Evolutionary conservation across 2,888 invertebrate species (phyloP).

Genomic region (Mesorhabditis sp.): DNA sequence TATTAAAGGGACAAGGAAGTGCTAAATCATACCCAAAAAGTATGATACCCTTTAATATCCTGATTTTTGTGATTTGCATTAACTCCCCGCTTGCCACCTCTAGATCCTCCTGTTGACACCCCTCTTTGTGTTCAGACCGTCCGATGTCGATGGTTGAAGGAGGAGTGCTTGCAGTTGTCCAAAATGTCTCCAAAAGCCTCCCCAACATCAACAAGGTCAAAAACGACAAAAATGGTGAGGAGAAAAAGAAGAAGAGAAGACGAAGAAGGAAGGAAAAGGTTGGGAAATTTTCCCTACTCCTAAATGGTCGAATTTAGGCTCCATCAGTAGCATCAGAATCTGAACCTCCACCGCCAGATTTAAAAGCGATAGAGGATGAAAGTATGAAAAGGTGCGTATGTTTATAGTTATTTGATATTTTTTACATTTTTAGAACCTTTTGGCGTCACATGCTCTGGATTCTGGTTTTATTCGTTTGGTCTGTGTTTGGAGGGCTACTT

Average conservation of each 20-base stretch:
- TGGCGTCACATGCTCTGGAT: slow-evolving; percentile 41
- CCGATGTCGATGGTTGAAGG: slow-evolving; percentile 1
- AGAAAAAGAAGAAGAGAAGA: slow-evolving; percentile 8
- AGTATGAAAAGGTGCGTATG: slow-evolving; percentile 25
- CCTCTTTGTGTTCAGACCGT: slow-evolving; percentile 2
- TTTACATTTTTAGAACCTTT: slow-evolving; percentile 22
- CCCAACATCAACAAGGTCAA: slow-evolving; percentile 31
- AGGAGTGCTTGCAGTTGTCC: slow-evolving; percentile 2
- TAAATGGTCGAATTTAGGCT: slow-evolving; percentile 8
- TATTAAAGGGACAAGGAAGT: too few species aligned
- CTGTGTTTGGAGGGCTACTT: slow-evolving; percentile 37
- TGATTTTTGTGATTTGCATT: neutral
- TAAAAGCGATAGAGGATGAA: slow-evolving; percentile 31
- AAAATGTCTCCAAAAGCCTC: slow-evolving; percentile 32
- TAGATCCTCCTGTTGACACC: neutral
- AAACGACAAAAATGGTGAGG: neutral
- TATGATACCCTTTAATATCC: too few species aligned
- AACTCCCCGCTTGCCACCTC: neutral
- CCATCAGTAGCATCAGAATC: slow-evolving; percentile 17
- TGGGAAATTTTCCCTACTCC: neutral
- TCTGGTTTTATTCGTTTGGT: slow-evolving; percentile 37
- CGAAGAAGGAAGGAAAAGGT: slow-evolving; percentile 7
- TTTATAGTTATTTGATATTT: too few species aligned
- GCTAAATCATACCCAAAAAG: too few species aligned
- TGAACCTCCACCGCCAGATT: slow-evolving; percentile 18